phyloP scores from a whole-genome alignment of 2,797 vertebrate genomes.

The Dromococcyx pavoninus region DNA sequence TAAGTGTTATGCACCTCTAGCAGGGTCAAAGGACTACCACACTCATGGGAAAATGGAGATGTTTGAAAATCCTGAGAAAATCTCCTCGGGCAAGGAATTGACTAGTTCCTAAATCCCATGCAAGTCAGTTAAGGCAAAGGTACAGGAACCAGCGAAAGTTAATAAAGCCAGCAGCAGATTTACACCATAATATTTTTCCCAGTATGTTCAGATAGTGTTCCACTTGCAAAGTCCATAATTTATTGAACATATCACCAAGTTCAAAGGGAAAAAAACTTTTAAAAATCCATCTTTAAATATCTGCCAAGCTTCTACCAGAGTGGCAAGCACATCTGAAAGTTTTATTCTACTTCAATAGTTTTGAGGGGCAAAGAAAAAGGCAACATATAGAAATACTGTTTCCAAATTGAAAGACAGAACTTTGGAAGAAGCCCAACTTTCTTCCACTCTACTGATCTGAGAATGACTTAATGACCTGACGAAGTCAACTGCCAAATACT shows the following conservation, averaged over 20 bases:
- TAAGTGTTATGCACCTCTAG: not conserved
- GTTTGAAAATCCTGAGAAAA: not conserved
- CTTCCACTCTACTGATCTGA: slow-evolving; percentile 41
- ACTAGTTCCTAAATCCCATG: not conserved
- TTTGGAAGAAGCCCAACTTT: slow-evolving; percentile 33
- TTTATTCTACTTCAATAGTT: not conserved
- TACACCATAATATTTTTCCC: not conserved
- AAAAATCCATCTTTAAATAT: not conserved
- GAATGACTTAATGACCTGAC: slow-evolving; percentile 48
- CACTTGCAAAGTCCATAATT: not conserved
- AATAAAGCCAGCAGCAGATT: not conserved
- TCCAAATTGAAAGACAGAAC: slow-evolving; percentile 23
- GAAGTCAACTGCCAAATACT: slow-evolving; percentile 44
- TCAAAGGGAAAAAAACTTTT: not conserved
- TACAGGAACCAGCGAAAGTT: not conserved
- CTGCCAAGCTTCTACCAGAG: not conserved
- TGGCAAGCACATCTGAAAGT: not conserved
- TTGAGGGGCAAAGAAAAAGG: not conserved
- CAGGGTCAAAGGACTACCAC: not conserved
- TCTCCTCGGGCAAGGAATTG: not conserved
- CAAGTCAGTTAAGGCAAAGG: not conserved
- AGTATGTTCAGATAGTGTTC: not conserved
- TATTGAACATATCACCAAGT: not conserved
- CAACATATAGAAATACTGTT: not conserved
- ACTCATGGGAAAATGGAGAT: not conserved